A percentile compares a stretch with the other conserved stretches of the same genome.
Conservation (phyloP, 2,113 vertebrate species). For the Eulemur macaco region DNA sequence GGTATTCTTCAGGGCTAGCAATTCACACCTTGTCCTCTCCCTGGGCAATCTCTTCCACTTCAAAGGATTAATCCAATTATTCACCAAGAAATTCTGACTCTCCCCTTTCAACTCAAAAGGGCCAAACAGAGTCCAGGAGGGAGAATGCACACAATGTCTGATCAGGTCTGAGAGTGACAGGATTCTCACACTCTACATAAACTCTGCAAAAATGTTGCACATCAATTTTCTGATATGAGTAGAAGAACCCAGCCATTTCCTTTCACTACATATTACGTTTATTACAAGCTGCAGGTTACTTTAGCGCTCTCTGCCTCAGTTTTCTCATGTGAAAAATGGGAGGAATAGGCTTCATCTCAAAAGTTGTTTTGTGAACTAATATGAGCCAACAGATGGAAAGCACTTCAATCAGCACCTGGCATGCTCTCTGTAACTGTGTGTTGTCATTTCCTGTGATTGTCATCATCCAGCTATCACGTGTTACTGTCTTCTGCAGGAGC, state of each 20-base stretch:
- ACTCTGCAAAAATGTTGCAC: not conserved
- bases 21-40: not conserved
- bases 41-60: not conserved
- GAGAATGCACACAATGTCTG: not conserved
- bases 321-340: not conserved
- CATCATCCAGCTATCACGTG: not conserved
- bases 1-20: not conserved
- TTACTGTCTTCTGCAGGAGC: not conserved
- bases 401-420: too few species aligned
- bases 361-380: not conserved
- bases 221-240: not conserved
- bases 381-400: not conserved
- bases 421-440: rapidly evolving
- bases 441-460: too few species aligned
- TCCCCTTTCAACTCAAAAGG: not conserved
- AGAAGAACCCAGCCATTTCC: not conserved
- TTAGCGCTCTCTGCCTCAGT: not conserved
- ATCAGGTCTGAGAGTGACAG: not conserved
- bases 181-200: not conserved
- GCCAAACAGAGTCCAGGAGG: too few species aligned
- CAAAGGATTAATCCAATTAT: not conserved
- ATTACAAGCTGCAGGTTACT: not conserved
- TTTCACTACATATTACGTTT: not conserved
- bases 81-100: not conserved
- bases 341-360: not conserved